Base-by-base conservation (phyloP, 64 coral and sea anemone genomes). In the Montipora foliosa region DNA sequence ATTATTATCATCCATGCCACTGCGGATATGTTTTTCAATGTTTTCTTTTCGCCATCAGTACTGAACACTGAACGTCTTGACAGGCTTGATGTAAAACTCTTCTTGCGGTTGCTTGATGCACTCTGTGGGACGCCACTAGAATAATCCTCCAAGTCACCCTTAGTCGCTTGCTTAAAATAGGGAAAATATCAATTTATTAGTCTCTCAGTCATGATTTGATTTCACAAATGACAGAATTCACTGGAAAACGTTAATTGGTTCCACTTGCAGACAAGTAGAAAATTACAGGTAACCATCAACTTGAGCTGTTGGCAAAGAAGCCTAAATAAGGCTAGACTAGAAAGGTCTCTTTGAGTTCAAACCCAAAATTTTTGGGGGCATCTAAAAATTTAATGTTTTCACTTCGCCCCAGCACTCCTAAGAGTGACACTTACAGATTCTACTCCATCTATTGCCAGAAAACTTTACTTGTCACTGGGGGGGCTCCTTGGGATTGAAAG, bases 1-100 rank as follows among this genome's bases (percentile, higher is more conserved):
- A 99, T 96, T 46, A 99, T 99, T 25, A 99, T 99, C 91, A 96
- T 99, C 97, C 97, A 99, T 1, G 94, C 97, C 12, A 91, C 92
- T 8, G 95, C 57, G 1, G 92, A 94, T 16, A 97, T 81, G 66
- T 37, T 87, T 60, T 79, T 90, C n/a, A 64, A 6, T 14, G 21
- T 71, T 90, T 11, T 74, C 50, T 16, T 70, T 90, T 79, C 88
- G 58, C 71, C 79, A 37, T 90, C 93, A 16, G 77, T 4, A 70
- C 93, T 94, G 79, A 94, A 95, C 19, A 90, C 11, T 8, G 53
- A 6, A 57, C 6, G 6, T 57, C 53, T 6, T 57, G 53, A 57
- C 6, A 57, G 53, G 3, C 53, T 57, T 57, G 53, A 57, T 57
- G 0, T 57, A 5, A 57, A 73, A 10, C 57, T 59, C 84, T 79